Conservation (phyloP, 2,113 vertebrate species). For the Turnix velox region DNA sequence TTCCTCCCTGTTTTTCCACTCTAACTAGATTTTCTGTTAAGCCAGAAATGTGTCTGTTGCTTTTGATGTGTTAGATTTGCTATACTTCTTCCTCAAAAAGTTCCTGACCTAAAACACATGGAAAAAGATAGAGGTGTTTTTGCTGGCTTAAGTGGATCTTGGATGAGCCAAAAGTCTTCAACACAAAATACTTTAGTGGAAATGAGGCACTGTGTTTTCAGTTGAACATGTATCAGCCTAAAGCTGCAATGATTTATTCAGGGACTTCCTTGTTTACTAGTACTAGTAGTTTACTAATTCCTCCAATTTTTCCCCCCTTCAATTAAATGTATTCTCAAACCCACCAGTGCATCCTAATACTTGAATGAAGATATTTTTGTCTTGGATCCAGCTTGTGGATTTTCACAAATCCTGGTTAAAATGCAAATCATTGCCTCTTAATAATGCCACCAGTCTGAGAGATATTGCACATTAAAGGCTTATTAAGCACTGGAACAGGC, state of each 20-base stretch:
- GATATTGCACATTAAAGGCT: background rate
- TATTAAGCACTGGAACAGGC: too few species aligned
- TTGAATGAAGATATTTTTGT: background rate
- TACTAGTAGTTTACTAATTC: background rate
- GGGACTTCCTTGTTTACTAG: conserved; percentile 27
- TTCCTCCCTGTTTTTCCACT: background rate
- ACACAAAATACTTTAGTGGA: conserved; percentile 11
- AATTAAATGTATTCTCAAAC: background rate
- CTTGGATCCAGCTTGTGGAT: background rate
- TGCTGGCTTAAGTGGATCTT: conserved; percentile 22
- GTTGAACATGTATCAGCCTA: background rate
- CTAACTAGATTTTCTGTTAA: background rate
- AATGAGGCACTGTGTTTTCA: conserved; percentile 39
- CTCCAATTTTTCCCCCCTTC: background rate
- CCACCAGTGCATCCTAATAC: background rate
- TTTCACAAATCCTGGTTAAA: background rate
- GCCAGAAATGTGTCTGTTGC: background rate
- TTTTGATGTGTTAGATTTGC: background rate
- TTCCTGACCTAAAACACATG: conserved; percentile 35
- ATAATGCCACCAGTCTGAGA: background rate
- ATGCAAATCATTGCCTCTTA: background rate
- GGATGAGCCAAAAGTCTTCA: conserved; percentile 35
- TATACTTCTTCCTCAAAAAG: conserved; percentile 17
- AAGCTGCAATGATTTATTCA: conserved; percentile 35
- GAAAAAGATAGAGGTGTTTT: conserved; percentile 51